Percentiles rank a stretch among this genome's conserved stretches.
Conservation (phyloP, 1,140 invertebrate genomes). For the Tetragnatha versicolor region DNA sequence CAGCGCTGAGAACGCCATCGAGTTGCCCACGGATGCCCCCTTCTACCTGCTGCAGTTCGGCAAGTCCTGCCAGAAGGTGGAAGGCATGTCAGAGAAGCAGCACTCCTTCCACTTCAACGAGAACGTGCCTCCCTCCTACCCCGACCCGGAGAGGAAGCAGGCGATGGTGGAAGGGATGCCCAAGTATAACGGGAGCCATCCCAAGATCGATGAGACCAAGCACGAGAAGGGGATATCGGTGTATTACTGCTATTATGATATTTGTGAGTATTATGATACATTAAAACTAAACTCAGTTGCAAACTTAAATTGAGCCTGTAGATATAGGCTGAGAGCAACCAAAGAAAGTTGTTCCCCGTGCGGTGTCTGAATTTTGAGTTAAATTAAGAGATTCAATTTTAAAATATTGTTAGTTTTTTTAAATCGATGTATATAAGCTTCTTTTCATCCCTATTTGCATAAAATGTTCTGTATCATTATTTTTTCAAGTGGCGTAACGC, state of each 20-base stretch:
- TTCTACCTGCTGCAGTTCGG: constrained; percentile 61
- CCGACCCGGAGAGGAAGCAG: not conserved
- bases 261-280: constrained; percentile 48
- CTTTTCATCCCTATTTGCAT: too few species aligned
- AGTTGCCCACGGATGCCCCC: constrained; percentile 57
- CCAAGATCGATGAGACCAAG: constrained; percentile 55
- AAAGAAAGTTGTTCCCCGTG: too few species aligned
- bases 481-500: too few species aligned
- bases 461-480: too few species aligned
- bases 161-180: not conserved
- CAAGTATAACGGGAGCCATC: constrained; percentile 58
- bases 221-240: constrained; percentile 59
- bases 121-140: constrained; percentile 38
- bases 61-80: constrained; percentile 59
- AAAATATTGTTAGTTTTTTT: too few species aligned
- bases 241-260: constrained; percentile 61
- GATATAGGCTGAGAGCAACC: too few species aligned
- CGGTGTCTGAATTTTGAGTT: too few species aligned
- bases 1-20: constrained; percentile 55
- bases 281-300: not conserved
- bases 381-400: too few species aligned
- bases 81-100: constrained; percentile 59
- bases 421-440: too few species aligned
- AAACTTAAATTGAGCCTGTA: too few species aligned
- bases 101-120: constrained; percentile 61